Conservation (phyloP, 64 coral and sea anemone species). For the Platygyra sinensis region DNA sequence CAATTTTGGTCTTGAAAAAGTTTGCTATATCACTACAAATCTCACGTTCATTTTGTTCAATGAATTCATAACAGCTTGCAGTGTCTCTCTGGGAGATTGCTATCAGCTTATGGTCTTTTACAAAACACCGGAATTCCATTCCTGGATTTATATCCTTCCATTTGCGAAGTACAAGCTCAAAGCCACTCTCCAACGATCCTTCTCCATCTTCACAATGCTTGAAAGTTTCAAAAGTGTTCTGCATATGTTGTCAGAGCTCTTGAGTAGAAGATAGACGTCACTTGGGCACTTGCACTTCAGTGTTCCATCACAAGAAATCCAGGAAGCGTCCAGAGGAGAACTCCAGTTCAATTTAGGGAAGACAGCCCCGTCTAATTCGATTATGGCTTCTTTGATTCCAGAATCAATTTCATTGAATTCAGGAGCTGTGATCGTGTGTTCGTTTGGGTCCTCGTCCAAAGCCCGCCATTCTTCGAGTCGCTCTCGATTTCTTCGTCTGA, state of each 20-base stretch:
- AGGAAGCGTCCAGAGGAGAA: slow-evolving; percentile 84
- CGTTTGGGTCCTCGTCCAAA: slow-evolving; percentile 75
- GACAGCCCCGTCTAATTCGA: slow-evolving; percentile 73
- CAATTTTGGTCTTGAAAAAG: slow-evolving; percentile 83
- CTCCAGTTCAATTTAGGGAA: slow-evolving; percentile 99
- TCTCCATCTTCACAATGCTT: slow-evolving; percentile 88
- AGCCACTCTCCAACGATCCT: slow-evolving; percentile 51
- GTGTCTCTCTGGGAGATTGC: slow-evolving; percentile 91
- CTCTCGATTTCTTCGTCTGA: slow-evolving; percentile 61
- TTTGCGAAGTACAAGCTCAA: slow-evolving; percentile 89
- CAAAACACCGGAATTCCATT: slow-evolving; percentile 98
- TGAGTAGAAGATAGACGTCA: slow-evolving; percentile 88
- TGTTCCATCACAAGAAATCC: slow-evolving; percentile 89
- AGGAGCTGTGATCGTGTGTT: slow-evolving; percentile 76
- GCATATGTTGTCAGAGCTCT: slow-evolving; percentile 89
- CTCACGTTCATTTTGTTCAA: slow-evolving; percentile 71
- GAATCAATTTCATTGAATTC: slow-evolving; percentile 91
- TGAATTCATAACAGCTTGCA: slow-evolving; percentile 80
- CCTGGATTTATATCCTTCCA: slow-evolving; percentile 95
- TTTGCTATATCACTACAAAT: slow-evolving; percentile 74
- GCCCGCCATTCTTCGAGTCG: slow-evolving; percentile 93
- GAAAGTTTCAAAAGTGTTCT: slow-evolving; percentile 76
- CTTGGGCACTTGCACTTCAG: slow-evolving; percentile 77
- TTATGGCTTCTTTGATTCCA: slow-evolving; percentile 75
- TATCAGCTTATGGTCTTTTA: slow-evolving; percentile 72